Evolutionary conservation across 2,113 vertebrate genomes (phyloP).

Genomic region (Serinus canaria): DNA sequence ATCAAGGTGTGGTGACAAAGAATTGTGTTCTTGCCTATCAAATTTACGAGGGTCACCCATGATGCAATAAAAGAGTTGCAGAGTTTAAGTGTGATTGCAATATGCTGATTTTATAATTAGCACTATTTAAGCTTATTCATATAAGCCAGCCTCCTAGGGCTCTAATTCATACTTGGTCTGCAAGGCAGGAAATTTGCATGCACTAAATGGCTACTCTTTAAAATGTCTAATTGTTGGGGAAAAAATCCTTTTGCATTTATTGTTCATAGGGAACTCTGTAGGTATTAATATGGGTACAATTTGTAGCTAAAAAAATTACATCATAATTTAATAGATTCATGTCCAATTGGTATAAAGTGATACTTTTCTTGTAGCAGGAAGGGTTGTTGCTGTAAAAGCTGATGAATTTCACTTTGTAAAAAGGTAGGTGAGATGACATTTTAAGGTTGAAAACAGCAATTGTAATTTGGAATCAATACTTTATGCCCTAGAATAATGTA

Average conservation of each 20-base stretch:
- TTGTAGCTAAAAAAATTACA: constrained; percentile 51
- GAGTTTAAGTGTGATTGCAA: constrained; percentile 55
- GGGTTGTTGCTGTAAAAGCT: constrained; percentile 35
- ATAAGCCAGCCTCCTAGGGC: constrained; percentile 31
- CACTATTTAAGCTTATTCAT: constrained; percentile 48
- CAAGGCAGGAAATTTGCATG: constrained; percentile 65
- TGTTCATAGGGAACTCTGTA: constrained; percentile 48
- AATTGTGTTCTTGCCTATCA: background rate
- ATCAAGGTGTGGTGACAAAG: background rate
- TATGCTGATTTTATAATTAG: constrained; percentile 65
- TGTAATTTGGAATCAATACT: constrained; percentile 62
- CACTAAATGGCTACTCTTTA: constrained; percentile 43
- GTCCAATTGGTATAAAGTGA: constrained; percentile 58
- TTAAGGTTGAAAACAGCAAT: constrained; percentile 60
- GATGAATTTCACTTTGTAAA: constrained; percentile 42
- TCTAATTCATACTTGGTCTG: constrained; percentile 59
- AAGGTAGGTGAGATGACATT: constrained; percentile 50
- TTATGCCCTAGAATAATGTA: constrained; percentile 31
- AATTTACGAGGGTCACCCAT: background rate
- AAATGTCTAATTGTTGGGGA: constrained; percentile 43
- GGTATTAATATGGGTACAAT: constrained; percentile 61
- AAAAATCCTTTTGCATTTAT: constrained; percentile 45
- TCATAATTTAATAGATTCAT: constrained; percentile 59
- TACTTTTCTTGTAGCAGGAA: constrained; percentile 46
- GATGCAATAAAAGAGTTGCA: constrained; percentile 27